Evolutionary conservation across 2,888 invertebrate species (phyloP).

Genomic region (Esperia sulphurella): DNA sequence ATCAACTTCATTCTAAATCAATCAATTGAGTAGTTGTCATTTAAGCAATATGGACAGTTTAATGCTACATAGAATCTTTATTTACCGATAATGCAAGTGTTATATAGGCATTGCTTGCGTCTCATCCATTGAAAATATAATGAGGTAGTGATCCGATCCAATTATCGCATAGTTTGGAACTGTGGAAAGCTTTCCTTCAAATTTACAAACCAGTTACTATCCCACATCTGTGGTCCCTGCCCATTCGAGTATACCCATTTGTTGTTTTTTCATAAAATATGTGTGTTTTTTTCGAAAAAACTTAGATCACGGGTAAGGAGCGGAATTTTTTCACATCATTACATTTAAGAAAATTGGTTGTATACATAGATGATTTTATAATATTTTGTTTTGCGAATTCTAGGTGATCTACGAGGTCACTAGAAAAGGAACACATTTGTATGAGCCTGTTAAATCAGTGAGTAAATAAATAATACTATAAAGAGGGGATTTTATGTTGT

Average conservation of each 20-base stretch:
- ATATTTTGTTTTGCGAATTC: constrained; percentile 23
- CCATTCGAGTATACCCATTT: no score
- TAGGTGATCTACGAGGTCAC: constrained; percentile 47
- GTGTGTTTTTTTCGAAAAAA: background rate
- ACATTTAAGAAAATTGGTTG: background rate
- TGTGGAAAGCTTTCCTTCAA: no score
- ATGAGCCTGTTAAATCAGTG: constrained; percentile 51
- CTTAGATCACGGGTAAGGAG: background rate
- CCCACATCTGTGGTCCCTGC: no score
- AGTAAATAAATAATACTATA: constrained; percentile 23
- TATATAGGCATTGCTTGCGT: background rate
- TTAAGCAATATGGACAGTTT: background rate
- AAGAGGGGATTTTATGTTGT: background rate
- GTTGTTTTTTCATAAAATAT: background rate
- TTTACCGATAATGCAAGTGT: background rate
- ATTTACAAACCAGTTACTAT: no score
- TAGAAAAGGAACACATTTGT: constrained; percentile 46
- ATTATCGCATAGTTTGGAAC: no score
- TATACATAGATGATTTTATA: constrained; percentile 3
- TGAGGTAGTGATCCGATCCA: no score
- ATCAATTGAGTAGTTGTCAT: no score
- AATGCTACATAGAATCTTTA: background rate
- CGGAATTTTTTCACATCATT: background rate
- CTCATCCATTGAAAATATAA: background rate
- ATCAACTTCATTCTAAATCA: no score